Conservation (phyloP, 2,888 invertebrate genomes). For the Eupithecia abbreviata region DNA sequence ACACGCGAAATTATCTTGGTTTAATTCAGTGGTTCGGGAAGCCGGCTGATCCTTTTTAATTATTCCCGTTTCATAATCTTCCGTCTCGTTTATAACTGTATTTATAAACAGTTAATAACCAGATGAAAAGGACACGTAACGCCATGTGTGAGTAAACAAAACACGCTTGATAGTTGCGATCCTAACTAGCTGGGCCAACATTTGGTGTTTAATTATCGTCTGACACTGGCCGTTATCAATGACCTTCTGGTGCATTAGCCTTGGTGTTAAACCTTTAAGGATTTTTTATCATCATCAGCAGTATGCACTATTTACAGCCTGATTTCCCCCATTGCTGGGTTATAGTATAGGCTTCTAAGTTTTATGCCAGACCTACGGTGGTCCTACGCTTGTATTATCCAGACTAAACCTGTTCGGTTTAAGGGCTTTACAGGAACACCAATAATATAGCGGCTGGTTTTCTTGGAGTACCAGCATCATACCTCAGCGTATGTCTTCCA, state of each 20-base stretch:
- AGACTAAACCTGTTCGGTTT: too few species aligned
- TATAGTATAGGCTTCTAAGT: background rate
- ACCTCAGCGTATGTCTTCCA: too few species aligned
- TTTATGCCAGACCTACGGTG: too few species aligned
- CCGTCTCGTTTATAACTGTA: background rate
- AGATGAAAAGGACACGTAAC: background rate
- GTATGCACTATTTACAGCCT: background rate
- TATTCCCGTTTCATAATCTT: background rate
- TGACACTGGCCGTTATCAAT: background rate
- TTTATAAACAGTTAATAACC: background rate
- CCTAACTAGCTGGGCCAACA: constrained; percentile 8
- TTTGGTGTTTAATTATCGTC: constrained; percentile 21
- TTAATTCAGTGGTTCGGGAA: too few species aligned
- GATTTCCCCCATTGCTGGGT: background rate
- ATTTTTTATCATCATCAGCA: background rate
- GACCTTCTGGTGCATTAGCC: background rate
- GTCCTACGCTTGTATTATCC: too few species aligned
- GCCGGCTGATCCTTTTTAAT: background rate
- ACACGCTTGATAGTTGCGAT: background rate
- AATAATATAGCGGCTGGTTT: too few species aligned
- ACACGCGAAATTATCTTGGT: too few species aligned
- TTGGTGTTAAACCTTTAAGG: background rate
- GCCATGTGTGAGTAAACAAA: background rate
- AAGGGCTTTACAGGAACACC: too few species aligned
- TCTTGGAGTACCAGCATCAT: too few species aligned